A percentile compares a stretch with the other conserved stretches of the same genome.
These are phyloP conservation scores for Rhogogaster chlorosoma DNA, from an alignment of 2,888 invertebrate species.

Conservation along the genomic window DNA sequence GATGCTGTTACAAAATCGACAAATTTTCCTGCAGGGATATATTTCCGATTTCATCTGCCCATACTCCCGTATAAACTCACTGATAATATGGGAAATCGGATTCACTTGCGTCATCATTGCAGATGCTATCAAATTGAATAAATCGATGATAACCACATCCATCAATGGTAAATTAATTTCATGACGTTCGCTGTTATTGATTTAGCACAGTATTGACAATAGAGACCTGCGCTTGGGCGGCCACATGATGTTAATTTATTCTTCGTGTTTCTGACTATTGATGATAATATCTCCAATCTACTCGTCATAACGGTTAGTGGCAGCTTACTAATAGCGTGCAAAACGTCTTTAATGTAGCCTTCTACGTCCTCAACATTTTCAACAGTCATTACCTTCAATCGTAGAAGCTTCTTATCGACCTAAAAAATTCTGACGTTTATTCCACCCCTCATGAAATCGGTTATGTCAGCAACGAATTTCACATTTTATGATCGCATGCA, in stretches of 20 bases:
- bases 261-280: slow-evolving; percentile 42
- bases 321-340: slow-evolving; percentile 8
- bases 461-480: neutral
- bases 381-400: slow-evolving; percentile 26
- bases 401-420: slow-evolving; percentile 21
- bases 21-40: slow-evolving; percentile 37
- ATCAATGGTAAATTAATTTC: neutral
- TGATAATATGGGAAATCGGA: slow-evolving; percentile 46
- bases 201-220: neutral
- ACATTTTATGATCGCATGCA: neutral
- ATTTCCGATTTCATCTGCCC: slow-evolving; percentile 32
- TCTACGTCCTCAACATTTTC: slow-evolving; percentile 22
- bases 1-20: slow-evolving; percentile 39
- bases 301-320: slow-evolving; percentile 31
- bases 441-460: neutral
- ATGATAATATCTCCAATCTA: slow-evolving; percentile 44
- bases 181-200: slow-evolving; percentile 6
- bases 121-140: slow-evolving; percentile 36
- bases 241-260: slow-evolving; percentile 48
- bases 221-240: slow-evolving; percentile 6
- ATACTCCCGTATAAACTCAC: slow-evolving; percentile 41
- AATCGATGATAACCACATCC: slow-evolving; percentile 5
- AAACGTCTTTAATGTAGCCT: neutral
- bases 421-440: neutral
- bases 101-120: slow-evolving; percentile 32